phyloP scores from a whole-genome alignment of 2,113 vertebrate genomes.

The Promerops cafer region DNA sequence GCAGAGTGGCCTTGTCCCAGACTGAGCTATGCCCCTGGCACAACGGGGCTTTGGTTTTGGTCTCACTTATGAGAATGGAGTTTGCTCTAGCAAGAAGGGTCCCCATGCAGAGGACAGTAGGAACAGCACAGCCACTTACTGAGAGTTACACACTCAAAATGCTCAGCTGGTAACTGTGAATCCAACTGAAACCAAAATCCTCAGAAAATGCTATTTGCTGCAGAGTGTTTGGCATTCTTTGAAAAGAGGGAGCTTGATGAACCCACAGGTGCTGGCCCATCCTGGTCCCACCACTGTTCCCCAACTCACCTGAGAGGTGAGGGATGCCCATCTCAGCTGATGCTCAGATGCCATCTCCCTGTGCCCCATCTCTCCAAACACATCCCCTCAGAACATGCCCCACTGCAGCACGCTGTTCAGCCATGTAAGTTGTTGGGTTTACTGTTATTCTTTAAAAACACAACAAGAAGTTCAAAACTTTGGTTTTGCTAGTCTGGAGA shows the following conservation, averaged over 20 bases:
- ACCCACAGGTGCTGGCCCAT: neutral
- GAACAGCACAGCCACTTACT: neutral
- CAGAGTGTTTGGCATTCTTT: neutral
- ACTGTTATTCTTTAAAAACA: neutral
- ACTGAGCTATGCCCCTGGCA: neutral
- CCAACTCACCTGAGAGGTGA: accelerated
- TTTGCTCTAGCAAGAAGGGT: neutral
- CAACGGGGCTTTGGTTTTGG: accelerated
- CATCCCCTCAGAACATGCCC: neutral
- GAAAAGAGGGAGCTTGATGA: neutral
- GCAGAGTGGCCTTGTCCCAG: neutral
- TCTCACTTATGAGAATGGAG: neutral
- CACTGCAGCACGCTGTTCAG: neutral
- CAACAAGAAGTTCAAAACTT: neutral
- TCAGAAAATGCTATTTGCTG: neutral
- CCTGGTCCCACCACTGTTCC: neutral
- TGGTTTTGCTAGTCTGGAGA: neutral
- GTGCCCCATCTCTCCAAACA: neutral
- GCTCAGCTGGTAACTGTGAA: neutral
- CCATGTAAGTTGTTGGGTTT: accelerated
- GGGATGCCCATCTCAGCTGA: neutral
- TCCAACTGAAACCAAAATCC: neutral
- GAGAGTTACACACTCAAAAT: neutral
- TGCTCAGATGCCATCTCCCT: too few species aligned
- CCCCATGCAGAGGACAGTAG: neutral